These are phyloP conservation scores for Tineola bisselliella DNA, from an alignment of 2,888 invertebrate species.

Conservation along the genomic window DNA sequence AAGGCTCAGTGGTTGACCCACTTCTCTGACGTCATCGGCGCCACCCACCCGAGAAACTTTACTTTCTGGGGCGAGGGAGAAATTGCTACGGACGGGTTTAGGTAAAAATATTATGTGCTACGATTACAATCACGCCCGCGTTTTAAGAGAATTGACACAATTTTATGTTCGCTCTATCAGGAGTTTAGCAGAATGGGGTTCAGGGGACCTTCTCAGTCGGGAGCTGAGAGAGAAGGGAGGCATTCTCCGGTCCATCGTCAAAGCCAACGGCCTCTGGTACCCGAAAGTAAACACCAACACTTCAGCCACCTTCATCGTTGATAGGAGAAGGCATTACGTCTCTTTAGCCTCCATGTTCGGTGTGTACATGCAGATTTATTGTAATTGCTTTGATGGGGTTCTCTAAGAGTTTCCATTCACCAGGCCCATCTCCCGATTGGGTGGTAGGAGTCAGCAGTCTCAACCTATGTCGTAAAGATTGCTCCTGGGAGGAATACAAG, in stretches of 20 bases:
- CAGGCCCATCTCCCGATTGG: constrained; percentile 98
- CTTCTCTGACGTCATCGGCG: constrained; percentile 97
- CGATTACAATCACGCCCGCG: not conserved
- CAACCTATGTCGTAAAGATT: constrained; percentile 88
- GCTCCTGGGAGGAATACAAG: constrained; percentile 88
- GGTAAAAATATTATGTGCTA: constrained; percentile 61
- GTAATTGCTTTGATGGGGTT: no score
- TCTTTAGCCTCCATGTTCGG: constrained; percentile 90
- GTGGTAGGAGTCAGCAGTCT: constrained; percentile 91
- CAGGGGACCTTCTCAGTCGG: constrained; percentile 85
- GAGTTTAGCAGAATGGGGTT: constrained; percentile 86
- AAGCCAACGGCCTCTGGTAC: constrained; percentile 90
- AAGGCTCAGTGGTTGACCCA: constrained; percentile 88
- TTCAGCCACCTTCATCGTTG: constrained; percentile 82
- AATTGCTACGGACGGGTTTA: constrained; percentile 88
- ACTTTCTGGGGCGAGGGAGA: constrained; percentile 93
- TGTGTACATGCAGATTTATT: constrained; percentile 42
- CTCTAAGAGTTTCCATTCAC: not conserved
- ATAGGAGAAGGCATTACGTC: constrained; percentile 84
- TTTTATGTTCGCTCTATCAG: constrained; percentile 23
- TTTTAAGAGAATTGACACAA: not conserved
- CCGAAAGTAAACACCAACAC: constrained; percentile 88
- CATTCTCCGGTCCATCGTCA: constrained; percentile 83
- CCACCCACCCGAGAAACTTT: constrained; percentile 88
- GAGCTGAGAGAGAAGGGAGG: constrained; percentile 87